Base-by-base conservation (phyloP, 2,113 vertebrate species). In the Gavialis gangeticus region DNA sequence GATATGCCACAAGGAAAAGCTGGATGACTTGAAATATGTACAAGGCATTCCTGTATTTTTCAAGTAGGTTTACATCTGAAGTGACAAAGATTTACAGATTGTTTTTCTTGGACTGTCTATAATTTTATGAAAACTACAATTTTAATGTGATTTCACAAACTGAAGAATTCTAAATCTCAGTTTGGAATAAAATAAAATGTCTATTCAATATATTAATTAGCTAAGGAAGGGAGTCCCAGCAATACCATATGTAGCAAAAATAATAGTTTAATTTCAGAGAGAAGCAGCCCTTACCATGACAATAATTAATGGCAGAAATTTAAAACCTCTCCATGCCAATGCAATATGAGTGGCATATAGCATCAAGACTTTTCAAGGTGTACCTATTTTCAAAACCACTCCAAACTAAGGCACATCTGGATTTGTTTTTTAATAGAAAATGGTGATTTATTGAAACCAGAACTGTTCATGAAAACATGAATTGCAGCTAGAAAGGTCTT, bases 21-120 rank as follows among this genome's bases (percentile, higher is more conserved):
- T 97, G 97, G 98, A 98, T 98, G 98, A 98, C 97, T 99, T 98
- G 98, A 99, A 99, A 99, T 98, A 99, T 97, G 98, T 98, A 98
- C 97, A 98, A 99, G 98, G 98, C 98, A 97, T 98, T 98, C 98
- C 98, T 97, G 98, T 97, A 97, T 98, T 97, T 98, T 98, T 98
- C 89, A 83, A 90, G 89, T 84, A 98, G 98, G 97, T 98, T 98
- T 98, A 98, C 97, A 98, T 98, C 97, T 97, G 98, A 98, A 98
- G 98, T 98, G 98, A 98, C 98, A 98, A 98, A 97, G 98, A 98
- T 99, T 98, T 98, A 98, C 94, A 87, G 88, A 95, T 34, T 25
- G 95, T 93, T 97, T 96, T 97, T 97, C 98, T 98, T 98, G 98
- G 98, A 98, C 98, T 98, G 99, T 98, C 99, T 98, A 96, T 98